Percentiles rank a stretch among this genome's conserved stretches.
Conservation (phyloP, 2,797 vertebrate species). For the Rhodeus uyekii region DNA sequence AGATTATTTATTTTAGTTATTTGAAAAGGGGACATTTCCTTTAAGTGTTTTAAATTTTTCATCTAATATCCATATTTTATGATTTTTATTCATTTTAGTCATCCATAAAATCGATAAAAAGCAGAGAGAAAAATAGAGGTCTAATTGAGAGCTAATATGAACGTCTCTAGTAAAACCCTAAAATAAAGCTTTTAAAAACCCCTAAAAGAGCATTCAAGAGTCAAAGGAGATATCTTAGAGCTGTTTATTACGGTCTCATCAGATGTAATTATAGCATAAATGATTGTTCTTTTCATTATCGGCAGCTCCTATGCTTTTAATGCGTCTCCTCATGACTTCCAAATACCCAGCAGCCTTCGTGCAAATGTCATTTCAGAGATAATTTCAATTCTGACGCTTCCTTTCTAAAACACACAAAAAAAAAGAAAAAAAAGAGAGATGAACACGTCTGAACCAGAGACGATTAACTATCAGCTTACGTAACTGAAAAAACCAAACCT, state of each 20-base stretch:
- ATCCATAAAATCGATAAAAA: not conserved
- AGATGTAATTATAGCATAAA: conserved; percentile 38
- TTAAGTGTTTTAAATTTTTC: not conserved
- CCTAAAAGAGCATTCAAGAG: not conserved
- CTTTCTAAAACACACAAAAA: conserved; percentile 1
- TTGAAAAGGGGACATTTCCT: not conserved
- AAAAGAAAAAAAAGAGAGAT: not conserved
- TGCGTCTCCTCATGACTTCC: not conserved
- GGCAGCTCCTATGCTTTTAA: conserved; percentile 1
- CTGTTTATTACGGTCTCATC: conserved; percentile 27
- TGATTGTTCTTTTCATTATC: conserved; percentile 20
- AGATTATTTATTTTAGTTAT: not conserved
- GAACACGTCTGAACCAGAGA: not conserved
- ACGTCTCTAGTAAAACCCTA: not conserved
- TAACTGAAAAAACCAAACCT: not conserved
- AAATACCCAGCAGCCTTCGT: conserved; percentile 9
- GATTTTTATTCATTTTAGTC: not conserved
- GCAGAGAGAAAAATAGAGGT: not conserved
- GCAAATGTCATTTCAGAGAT: conserved; percentile 45
- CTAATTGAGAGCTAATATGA: not conserved
- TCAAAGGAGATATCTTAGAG: conserved; percentile 5
- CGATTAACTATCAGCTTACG: not conserved
- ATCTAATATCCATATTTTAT: not conserved
- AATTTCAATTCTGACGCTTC: conserved; percentile 46
- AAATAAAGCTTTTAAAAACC: not conserved